Evolutionary conservation across 2,888 invertebrate genomes (phyloP).

Genomic region (Drosophila meridionalis): DNA sequence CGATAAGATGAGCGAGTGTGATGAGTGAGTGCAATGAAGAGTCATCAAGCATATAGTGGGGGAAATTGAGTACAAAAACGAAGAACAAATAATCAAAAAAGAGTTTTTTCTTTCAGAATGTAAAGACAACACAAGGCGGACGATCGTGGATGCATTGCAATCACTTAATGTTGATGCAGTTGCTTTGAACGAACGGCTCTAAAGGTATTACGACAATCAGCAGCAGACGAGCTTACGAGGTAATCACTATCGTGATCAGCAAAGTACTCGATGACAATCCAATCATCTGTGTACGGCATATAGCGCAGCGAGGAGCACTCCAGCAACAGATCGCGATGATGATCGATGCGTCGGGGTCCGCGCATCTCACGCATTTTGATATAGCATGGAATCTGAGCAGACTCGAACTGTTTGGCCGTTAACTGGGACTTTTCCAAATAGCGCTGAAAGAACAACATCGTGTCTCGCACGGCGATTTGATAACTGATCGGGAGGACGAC

Average conservation of each 20-base stretch:
- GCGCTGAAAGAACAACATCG: slow-evolving; percentile 81
- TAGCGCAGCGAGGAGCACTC: slow-evolving; percentile 64
- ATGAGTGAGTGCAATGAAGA: slow-evolving; percentile 29
- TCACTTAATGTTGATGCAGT: slow-evolving; percentile 5
- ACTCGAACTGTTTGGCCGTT: slow-evolving; percentile 75
- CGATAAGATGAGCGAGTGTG: slow-evolving; percentile 31
- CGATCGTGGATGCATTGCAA: slow-evolving; percentile 2
- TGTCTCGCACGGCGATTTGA: slow-evolving; percentile 25
- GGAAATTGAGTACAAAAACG: background rate
- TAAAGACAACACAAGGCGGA: background rate
- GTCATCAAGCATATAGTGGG: slow-evolving; percentile 1
- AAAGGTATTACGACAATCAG: background rate
- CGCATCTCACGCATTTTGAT: slow-evolving; percentile 79
- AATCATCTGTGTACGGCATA: slow-evolving; percentile 72
- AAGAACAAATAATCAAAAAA: background rate
- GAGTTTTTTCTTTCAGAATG: background rate
- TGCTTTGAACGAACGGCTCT: background rate
- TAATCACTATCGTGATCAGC: slow-evolving; percentile 83
- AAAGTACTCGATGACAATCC: slow-evolving; percentile 83
- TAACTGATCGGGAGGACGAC: slow-evolving; percentile 37
- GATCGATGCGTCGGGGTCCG: slow-evolving; percentile 63
- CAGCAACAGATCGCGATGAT: slow-evolving; percentile 70
- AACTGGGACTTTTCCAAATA: slow-evolving; percentile 80
- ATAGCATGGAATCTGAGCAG: slow-evolving; percentile 74
- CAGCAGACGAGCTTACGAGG: slow-evolving; percentile 73